Conservation (phyloP, 2,888 invertebrate genomes). For the Cryptus armator region DNA sequence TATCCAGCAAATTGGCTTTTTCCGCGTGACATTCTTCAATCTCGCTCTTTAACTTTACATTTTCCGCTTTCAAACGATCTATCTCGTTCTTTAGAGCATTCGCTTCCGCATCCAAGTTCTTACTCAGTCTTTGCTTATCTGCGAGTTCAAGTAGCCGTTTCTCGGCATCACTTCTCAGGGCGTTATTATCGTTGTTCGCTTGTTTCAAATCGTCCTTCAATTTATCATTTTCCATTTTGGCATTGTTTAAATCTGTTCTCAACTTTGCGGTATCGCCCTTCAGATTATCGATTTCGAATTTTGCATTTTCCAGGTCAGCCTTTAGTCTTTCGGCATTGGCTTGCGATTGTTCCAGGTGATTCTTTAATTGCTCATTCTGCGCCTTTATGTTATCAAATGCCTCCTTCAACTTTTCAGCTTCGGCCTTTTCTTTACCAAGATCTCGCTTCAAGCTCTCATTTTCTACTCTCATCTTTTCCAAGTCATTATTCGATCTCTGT, state of each 20-base stretch:
- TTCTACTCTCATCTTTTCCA: constrained; percentile 29
- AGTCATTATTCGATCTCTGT: constrained; percentile 60
- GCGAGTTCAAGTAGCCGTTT: constrained; percentile 29
- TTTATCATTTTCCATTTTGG: constrained; percentile 58
- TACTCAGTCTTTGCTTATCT: constrained; percentile 21
- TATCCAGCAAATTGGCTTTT: constrained; percentile 41
- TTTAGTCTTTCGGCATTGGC: constrained; percentile 20
- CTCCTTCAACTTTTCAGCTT: constrained; percentile 63
- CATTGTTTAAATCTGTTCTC: constrained; percentile 46
- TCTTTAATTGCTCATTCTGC: constrained; percentile 56
- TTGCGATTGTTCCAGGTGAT: constrained; percentile 39
- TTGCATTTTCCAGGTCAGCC: constrained; percentile 25
- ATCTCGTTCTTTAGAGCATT: constrained; percentile 59
- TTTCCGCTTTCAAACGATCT: constrained; percentile 57
- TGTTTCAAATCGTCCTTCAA: constrained; percentile 50
- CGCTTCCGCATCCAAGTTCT: constrained; percentile 40
- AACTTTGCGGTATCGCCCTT: constrained; percentile 18
- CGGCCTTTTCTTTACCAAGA: constrained; percentile 55
- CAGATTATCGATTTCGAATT: constrained; percentile 18
- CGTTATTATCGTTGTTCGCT: constrained; percentile 35
- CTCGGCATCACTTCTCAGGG: constrained; percentile 48
- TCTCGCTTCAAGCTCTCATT: constrained; percentile 50
- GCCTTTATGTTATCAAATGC: constrained; percentile 39
- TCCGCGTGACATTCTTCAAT: constrained; percentile 53
- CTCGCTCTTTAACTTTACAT: constrained; percentile 60